A percentile compares a stretch with the other conserved stretches of the same genome.
Evolutionary conservation across 2,113 vertebrate genomes (phyloP).

Genomic region (Tachuris rubrigastra): DNA sequence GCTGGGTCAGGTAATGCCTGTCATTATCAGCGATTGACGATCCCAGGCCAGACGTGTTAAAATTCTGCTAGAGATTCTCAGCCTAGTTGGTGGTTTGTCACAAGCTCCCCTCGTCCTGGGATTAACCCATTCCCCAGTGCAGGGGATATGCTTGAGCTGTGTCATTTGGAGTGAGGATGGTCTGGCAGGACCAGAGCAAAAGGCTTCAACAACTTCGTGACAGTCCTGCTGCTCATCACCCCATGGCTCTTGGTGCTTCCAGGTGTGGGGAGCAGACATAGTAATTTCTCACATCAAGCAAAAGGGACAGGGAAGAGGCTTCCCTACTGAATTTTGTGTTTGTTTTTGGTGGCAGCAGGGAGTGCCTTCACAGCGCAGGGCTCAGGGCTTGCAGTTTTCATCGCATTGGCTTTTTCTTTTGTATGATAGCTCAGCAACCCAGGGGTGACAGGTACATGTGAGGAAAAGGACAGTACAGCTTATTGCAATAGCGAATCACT

Average conservation of each 20-base stretch:
- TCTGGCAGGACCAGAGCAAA: not conserved
- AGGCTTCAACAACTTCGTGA: not conserved
- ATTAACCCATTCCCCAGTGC: not conserved
- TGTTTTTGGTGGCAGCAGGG: not conserved
- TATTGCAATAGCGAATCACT: not conserved
- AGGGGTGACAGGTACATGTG: not conserved
- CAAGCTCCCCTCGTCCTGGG: not conserved
- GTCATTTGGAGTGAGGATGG: accelerated
- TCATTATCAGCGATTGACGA: conserved; percentile 4
- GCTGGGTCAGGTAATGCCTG: conserved; percentile 55
- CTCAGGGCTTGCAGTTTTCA: not conserved
- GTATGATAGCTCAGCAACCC: not conserved
- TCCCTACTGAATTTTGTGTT: not conserved
- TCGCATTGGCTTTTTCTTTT: not conserved
- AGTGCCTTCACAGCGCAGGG: not conserved
- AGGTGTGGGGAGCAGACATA: not conserved
- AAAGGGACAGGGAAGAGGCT: not conserved
- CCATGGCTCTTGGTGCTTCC: not conserved
- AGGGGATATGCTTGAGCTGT: not conserved
- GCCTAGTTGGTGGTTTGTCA: not conserved
- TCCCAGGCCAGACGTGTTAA: conserved; percentile 13
- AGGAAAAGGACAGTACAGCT: not conserved
- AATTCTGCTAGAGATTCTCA: not conserved
- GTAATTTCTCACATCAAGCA: not conserved
- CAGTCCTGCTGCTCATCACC: not conserved